A percentile compares a stretch with the other conserved stretches of the same genome.
phyloP scores from a whole-genome alignment of 2,113 vertebrate species.

The Alexandromys fortis region DNA sequence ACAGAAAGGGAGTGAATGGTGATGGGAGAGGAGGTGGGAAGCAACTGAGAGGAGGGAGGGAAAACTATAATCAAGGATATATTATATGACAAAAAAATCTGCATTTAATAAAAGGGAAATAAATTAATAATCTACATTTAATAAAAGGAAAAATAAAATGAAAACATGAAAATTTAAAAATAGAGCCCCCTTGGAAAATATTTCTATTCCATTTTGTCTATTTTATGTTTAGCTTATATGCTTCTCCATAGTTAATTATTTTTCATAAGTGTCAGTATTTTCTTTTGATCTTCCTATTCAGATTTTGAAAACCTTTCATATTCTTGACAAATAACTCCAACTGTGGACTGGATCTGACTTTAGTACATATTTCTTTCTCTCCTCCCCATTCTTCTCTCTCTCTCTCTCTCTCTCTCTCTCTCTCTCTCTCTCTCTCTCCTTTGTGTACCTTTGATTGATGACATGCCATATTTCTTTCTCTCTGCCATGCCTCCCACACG shows the following conservation, averaged over 20 bases:
- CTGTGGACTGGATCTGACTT: background rate
- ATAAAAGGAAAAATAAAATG: background rate
- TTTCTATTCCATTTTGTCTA: background rate
- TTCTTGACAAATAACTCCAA: background rate
- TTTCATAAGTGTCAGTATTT: background rate
- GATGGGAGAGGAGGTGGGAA: background rate
- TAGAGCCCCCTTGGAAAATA: background rate
- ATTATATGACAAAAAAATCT: background rate
- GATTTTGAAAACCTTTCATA: background rate
- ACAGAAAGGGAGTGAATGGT: background rate
- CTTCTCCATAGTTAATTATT: background rate
- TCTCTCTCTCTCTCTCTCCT: background rate
- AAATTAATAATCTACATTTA: background rate
- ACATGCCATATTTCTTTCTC: accelerated
- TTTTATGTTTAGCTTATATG: background rate
- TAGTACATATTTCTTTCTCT: background rate
- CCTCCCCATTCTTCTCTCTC: background rate
- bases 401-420: background rate
- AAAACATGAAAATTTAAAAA: background rate
- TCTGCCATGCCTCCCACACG: background rate
- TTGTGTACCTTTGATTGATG: background rate
- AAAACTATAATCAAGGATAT: background rate
- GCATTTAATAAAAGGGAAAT: background rate
- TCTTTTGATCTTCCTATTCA: background rate
- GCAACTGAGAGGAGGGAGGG: background rate